These are phyloP conservation scores for Cataglyphis rosenhaueri DNA, from an alignment of 2,888 invertebrate species.

Conservation along the genomic window DNA sequence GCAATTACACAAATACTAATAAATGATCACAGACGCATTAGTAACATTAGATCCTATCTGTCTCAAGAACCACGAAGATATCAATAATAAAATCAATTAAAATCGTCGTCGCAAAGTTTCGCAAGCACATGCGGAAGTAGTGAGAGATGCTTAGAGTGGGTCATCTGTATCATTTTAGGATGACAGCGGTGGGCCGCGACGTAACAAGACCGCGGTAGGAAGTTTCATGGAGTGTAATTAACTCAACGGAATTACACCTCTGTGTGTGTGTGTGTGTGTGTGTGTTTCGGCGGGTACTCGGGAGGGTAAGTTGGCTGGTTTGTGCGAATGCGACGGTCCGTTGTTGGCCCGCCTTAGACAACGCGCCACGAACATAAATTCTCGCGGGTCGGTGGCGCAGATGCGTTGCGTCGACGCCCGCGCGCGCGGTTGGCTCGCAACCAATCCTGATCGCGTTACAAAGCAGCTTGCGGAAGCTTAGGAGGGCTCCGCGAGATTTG, in stretches of 20 bases:
- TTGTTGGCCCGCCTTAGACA: conserved; percentile 55
- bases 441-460: conserved; percentile 72
- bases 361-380: conserved; percentile 64
- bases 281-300: conserved; percentile 24
- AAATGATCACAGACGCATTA: neutral
- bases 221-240: conserved; percentile 72
- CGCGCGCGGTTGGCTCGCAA: conserved; percentile 64
- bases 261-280: neutral
- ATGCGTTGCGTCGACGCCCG: conserved; percentile 67
- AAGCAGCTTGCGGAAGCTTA: conserved; percentile 63
- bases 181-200: conserved; percentile 65
- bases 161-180: conserved; percentile 70
- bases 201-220: conserved; percentile 69
- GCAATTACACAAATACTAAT: neutral
- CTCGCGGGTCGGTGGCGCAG: conserved; percentile 58
- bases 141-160: conserved; percentile 20
- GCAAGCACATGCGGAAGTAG: conserved; percentile 15
- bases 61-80: neutral
- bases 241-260: conserved; percentile 65
- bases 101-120: neutral
- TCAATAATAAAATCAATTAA: neutral
- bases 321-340: conserved; percentile 62
- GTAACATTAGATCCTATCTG: neutral
- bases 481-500: conserved; percentile 50
- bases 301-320: conserved; percentile 61